These are phyloP conservation scores for Phrynocephalus versicolor DNA, from an alignment of 2,113 vertebrate genomes.

Conservation along the genomic window DNA sequence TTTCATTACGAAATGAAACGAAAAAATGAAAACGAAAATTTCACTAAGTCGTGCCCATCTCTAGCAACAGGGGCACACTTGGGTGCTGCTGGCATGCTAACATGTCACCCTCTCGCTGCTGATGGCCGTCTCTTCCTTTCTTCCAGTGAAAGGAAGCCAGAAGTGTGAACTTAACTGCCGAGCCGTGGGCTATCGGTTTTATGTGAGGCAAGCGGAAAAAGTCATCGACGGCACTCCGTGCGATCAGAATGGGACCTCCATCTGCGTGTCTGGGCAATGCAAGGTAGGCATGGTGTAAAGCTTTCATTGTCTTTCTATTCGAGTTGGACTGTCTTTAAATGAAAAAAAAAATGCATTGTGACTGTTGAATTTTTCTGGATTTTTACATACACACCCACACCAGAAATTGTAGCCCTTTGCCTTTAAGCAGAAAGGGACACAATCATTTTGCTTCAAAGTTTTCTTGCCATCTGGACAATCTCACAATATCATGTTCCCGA, in stretches of 20 bases:
- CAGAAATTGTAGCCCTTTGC: no score
- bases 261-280: slow-evolving; percentile 90
- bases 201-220: slow-evolving; percentile 85
- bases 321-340: no score
- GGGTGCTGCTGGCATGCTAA: no score
- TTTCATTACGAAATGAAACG: no score
- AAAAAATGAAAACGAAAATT: no score
- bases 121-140: not conserved
- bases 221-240: slow-evolving; percentile 93
- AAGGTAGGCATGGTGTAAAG: slow-evolving; percentile 75
- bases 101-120: no score
- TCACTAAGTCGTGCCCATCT: no score
- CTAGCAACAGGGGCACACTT: no score
- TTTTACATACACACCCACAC: no score
- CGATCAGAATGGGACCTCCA: slow-evolving; percentile 79
- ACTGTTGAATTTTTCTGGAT: not conserved
- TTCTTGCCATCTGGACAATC: slow-evolving; percentile 46
- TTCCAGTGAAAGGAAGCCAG: slow-evolving; percentile 78
- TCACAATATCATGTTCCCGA: slow-evolving; percentile 7
- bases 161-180: slow-evolving; percentile 92
- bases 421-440: slow-evolving; percentile 1
- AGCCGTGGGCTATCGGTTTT: slow-evolving; percentile 91
- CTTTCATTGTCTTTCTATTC: not conserved
- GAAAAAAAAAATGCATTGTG: not conserved
- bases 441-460: slow-evolving; percentile 4